Evolutionary conservation across 2,888 invertebrate species (phyloP), one percentile per base, ranked within the genome.

Genomic region (Melanchra persicariae): DNA sequence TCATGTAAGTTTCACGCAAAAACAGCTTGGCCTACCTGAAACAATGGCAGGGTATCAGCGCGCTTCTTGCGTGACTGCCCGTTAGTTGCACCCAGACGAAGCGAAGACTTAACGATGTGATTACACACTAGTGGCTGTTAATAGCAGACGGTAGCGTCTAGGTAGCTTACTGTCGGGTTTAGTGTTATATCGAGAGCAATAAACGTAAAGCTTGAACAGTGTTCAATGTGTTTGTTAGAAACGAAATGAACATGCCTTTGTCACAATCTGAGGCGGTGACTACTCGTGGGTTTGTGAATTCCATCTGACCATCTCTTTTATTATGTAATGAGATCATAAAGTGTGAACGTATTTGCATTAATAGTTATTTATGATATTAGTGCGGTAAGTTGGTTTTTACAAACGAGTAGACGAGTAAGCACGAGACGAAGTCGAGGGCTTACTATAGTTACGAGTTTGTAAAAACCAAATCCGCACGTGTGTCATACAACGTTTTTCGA

Each of bases 21-120:
- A 81, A 84, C 75, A 67, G 69, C 61, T 79, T 70, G 17, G 57
- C 10, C 59, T 83, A 75, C 71, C 72, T 69, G 78, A 83, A 82
- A 83, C 77, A 82, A 83, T 85, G 58, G 70, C 47, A 69, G 65
- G 60, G 69, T 77, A 81, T 76, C 72, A 72, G 70, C 59, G 57
- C 15, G 60, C 57, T 69, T 76, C 76, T 84, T 73, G 78, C 85
- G 85, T 83, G 85, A 85, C 82, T 72, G 60, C 30, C 85, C 85
- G 85, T 85, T 85, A 84, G 49, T 70, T 74, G 63, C 61, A 74
- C 69, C 69, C 75, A 82, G 75, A 72, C 78, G 40, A 75, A 72
- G 74, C 30, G 70, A 69, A 75, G 77, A 72, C 73, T 74, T 74
- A 66, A 69, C 64, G 63, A 81, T 66, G 72, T 75, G 79, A 74